Evolutionary conservation across 92 coral and sea anemone genomes (phyloP).

Genomic region (Heliopora coerulea): DNA sequence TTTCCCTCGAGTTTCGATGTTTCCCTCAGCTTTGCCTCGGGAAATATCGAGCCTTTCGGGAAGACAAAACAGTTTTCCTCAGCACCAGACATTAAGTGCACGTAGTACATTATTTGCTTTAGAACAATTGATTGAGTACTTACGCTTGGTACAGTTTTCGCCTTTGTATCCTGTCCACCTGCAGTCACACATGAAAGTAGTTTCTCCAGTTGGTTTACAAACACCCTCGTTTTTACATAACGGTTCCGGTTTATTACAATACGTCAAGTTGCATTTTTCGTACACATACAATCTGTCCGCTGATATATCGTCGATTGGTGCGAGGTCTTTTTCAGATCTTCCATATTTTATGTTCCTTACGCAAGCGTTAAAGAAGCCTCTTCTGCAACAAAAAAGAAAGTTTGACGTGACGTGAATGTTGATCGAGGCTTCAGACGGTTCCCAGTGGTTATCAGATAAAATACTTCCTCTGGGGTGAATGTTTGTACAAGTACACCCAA

Average conservation of each 20-base stretch:
- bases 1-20: too few relatives aligned
- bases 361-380: slow-evolving; percentile 29
- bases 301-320: not conserved
- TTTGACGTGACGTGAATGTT: not conserved
- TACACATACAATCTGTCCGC: not conserved
- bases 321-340: not conserved
- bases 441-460: too few relatives aligned
- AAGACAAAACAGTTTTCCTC: too few relatives aligned
- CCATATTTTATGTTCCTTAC: slow-evolving; percentile 29
- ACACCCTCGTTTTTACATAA: slow-evolving; percentile 23
- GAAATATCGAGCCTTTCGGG: too few relatives aligned
- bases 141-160: not conserved
- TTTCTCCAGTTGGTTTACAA: not conserved
- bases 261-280: not conserved
- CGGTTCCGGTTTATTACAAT: slow-evolving; percentile 31
- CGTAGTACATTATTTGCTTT: too few relatives aligned
- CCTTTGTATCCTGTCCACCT: slow-evolving; percentile 17
- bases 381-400: not conserved
- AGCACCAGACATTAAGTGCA: too few relatives aligned
- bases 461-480: too few relatives aligned
- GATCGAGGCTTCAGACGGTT: not conserved
- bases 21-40: too few relatives aligned
- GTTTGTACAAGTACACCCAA: too few relatives aligned
- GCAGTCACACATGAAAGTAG: slow-evolving; percentile 25
- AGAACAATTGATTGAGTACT: too few relatives aligned